These are phyloP conservation scores for Anguilla pacifica DNA, from an alignment of 2,797 vertebrate species.

Conservation along the genomic window DNA sequence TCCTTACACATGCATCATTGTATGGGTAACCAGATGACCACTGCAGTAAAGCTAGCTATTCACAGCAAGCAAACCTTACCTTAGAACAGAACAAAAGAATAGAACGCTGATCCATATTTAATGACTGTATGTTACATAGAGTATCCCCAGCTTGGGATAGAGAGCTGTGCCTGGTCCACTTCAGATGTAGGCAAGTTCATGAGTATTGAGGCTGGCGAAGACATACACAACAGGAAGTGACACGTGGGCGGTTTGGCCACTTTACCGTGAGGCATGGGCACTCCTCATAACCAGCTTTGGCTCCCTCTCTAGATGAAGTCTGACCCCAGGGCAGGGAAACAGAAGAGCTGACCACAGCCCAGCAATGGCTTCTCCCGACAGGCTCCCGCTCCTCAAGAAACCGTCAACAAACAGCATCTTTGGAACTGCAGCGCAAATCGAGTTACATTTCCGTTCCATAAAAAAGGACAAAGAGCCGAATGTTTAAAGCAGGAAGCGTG, in stretches of 20 bases:
- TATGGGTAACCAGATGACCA: not conserved
- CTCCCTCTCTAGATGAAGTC: not conserved
- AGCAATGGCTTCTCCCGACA: not conserved
- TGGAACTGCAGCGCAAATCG: not conserved
- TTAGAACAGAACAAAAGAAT: not conserved
- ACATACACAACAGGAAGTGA: not conserved
- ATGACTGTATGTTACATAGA: not conserved
- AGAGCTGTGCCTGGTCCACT: not conserved
- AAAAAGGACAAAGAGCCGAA: not conserved
- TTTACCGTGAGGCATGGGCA: conserved; percentile 2
- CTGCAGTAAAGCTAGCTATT: not conserved
- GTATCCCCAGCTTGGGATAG: not conserved
- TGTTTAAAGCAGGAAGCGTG: not conserved
- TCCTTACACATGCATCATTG: not conserved
- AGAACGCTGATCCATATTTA: conserved; percentile 9
- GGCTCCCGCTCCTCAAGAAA: not conserved
- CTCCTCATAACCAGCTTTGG: not conserved
- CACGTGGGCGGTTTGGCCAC: not conserved
- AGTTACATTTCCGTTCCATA: not conserved
- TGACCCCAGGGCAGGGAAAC: not conserved
- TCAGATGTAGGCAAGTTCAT: not conserved
- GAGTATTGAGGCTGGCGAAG: not conserved
- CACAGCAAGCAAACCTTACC: not conserved
- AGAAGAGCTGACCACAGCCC: not conserved
- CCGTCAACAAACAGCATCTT: not conserved